Evolutionary conservation across 2,113 vertebrate genomes (phyloP).

Genomic region (Galeopterus variegatus): DNA sequence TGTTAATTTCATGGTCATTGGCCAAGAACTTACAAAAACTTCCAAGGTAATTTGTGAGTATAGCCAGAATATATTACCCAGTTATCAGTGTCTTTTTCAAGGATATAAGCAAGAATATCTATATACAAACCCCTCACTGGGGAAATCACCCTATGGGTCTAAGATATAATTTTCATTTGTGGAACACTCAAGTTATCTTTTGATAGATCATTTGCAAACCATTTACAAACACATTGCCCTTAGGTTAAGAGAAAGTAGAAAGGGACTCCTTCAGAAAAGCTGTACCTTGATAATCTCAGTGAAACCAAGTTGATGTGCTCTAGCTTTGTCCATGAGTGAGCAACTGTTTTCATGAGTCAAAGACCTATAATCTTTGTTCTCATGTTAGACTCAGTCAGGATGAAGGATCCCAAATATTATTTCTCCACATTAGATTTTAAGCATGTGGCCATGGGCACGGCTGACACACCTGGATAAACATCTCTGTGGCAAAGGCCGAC

Average conservation of each 20-base stretch:
- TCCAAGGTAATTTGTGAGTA: background rate
- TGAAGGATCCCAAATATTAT: background rate
- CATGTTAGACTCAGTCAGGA: background rate
- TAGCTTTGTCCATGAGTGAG: background rate
- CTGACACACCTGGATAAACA: constrained; percentile 49
- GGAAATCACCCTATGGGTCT: background rate
- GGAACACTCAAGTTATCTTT: background rate
- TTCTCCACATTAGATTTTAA: constrained; percentile 32
- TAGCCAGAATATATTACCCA: background rate
- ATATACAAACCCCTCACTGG: background rate
- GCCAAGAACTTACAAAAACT: background rate
- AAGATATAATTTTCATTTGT: background rate
- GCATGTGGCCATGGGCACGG: background rate
- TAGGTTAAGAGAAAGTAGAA: constrained; percentile 22
- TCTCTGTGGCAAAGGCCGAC: background rate
- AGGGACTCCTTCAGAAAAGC: background rate
- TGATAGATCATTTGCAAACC: background rate
- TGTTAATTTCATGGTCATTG: background rate
- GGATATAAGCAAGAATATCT: background rate
- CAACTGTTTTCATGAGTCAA: background rate
- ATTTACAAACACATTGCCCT: background rate
- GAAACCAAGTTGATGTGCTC: background rate
- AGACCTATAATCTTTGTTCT: background rate
- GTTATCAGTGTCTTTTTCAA: background rate
- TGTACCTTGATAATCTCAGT: background rate